Conservation (phyloP, 2,113 vertebrate species). For the Nyctibius bracteatus region DNA sequence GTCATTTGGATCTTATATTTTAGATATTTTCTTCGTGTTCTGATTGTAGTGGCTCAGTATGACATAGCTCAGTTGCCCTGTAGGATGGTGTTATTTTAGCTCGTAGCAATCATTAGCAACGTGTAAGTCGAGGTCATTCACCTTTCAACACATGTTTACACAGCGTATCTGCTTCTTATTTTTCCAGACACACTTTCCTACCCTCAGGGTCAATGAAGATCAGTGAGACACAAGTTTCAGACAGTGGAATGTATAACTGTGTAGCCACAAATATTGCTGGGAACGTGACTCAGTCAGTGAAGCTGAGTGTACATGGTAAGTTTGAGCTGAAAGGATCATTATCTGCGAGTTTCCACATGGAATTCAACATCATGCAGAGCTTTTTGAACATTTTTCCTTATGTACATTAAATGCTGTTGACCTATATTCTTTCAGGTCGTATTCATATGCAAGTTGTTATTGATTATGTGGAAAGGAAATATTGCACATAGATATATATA, state of each 20-base stretch:
- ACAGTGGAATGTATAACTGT: conserved; percentile 88
- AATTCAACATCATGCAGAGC: not conserved
- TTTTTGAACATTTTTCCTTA: not conserved
- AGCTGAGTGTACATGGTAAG: conserved; percentile 87
- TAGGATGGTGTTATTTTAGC: not conserved
- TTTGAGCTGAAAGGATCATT: not conserved
- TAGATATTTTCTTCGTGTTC: not conserved
- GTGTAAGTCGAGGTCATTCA: not conserved
- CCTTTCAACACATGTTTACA: not conserved
- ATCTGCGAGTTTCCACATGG: not conserved
- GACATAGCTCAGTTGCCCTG: not conserved
- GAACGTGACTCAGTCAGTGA: conserved; percentile 84
- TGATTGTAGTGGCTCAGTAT: not conserved
- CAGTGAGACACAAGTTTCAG: conserved; percentile 81
- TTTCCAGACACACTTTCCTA: conserved; percentile 86
- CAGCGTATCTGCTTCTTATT: conserved; percentile 2
- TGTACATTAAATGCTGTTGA: not conserved
- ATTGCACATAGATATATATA: not conserved
- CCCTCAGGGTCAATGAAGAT: conserved; percentile 93
- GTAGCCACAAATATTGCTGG: conserved; percentile 95
- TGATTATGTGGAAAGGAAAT: not conserved
- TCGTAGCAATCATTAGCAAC: not conserved
- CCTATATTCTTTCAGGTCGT: not conserved
- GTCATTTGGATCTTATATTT: not conserved
- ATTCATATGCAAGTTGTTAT: not conserved